Percentiles rank a stretch among this genome's conserved stretches.
phyloP scores from a whole-genome alignment of 2,797 vertebrate genomes.

The Xerus rutilus region DNA sequence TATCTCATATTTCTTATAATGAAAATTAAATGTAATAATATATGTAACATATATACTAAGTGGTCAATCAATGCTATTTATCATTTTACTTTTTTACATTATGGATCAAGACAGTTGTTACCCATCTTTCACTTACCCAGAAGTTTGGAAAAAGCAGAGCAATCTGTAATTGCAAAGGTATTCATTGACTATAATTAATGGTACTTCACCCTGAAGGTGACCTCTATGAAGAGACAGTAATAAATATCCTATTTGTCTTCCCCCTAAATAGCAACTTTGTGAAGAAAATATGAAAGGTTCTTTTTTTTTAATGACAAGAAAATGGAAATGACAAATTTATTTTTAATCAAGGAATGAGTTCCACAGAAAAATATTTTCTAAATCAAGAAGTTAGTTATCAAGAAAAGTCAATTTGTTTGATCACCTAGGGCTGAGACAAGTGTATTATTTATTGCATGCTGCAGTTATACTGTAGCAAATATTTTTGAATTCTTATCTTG shows the following conservation, averaged over 20 bases:
- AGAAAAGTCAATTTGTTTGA: conserved; percentile 22
- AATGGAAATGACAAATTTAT: not conserved
- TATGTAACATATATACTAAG: not conserved
- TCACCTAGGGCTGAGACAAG: not conserved
- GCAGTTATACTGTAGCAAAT: not conserved
- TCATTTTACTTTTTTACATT: not conserved
- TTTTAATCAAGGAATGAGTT: not conserved
- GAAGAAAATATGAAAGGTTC: not conserved
- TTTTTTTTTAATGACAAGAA: not conserved
- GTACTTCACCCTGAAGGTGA: not conserved
- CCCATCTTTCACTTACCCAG: not conserved
- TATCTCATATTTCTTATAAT: not conserved
- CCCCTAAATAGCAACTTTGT: not conserved
- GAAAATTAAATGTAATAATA: not conserved
- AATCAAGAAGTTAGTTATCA: conserved; percentile 21
- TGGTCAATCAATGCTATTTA: not conserved
- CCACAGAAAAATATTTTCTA: conserved; percentile 4
- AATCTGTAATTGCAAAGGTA: not conserved
- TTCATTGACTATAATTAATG: not conserved
- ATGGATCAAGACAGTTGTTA: not conserved
- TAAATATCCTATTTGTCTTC: not conserved
- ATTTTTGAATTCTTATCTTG: not conserved
- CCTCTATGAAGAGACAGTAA: not conserved
- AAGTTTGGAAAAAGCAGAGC: not conserved
- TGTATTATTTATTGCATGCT: not conserved